These are phyloP conservation scores for Sula dactylatra DNA, from an alignment of 2,113 vertebrate species.

Conservation along the genomic window DNA sequence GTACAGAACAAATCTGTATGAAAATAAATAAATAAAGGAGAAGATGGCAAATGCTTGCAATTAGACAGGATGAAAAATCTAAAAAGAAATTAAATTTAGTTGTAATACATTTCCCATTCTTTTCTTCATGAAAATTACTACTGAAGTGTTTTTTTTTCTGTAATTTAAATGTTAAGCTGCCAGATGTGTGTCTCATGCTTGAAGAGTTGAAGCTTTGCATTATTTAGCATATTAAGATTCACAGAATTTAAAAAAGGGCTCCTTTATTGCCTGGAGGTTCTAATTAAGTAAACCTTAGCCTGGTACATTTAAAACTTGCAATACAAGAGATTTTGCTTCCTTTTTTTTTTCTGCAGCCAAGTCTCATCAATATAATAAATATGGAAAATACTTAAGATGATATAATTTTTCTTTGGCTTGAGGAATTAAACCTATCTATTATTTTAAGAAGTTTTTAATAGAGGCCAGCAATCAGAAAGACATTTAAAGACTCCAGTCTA, in stretches of 20 bases:
- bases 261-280: slow-evolving; percentile 98
- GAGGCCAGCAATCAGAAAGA: slow-evolving; percentile 86
- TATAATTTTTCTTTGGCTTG: slow-evolving; percentile 89
- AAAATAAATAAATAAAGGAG: slow-evolving; percentile 73
- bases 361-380: slow-evolving; percentile 96
- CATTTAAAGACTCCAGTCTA: slow-evolving; percentile 80
- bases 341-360: slow-evolving; percentile 75
- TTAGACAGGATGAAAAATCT: slow-evolving; percentile 89
- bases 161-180: slow-evolving; percentile 99
- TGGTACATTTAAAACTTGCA: slow-evolving; percentile 99
- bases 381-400: slow-evolving; percentile 89
- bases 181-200: slow-evolving; percentile 99
- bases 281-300: slow-evolving; percentile 99
- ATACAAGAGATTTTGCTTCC: slow-evolving; percentile 88
- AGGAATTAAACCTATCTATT: slow-evolving; percentile 97
- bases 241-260: slow-evolving; percentile 99
- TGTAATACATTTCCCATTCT: slow-evolving; percentile 90
- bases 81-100: slow-evolving; percentile 90
- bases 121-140: slow-evolving; percentile 91
- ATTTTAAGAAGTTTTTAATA: slow-evolving; percentile 95
- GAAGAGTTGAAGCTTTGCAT: slow-evolving; percentile 99
- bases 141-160: slow-evolving; percentile 83
- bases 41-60: slow-evolving; percentile 78
- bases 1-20: slow-evolving; percentile 63
- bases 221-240: slow-evolving; percentile 99